phyloP scores from a whole-genome alignment of 2,113 vertebrate species.

The Corvus cornix region DNA sequence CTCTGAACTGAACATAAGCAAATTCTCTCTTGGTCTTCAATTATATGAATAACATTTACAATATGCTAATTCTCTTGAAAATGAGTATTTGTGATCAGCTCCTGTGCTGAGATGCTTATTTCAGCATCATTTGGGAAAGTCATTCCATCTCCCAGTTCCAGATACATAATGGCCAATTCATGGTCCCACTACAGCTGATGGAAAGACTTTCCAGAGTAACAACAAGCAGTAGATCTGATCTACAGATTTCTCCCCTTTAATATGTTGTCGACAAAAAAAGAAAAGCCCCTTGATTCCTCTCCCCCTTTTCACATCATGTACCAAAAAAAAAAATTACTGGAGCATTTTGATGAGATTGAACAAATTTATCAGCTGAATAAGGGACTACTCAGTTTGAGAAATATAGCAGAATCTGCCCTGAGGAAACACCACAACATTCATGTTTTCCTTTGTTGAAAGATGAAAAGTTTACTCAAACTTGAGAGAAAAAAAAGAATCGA shows the following conservation, averaged over 20 bases:
- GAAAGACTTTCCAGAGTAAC: background rate
- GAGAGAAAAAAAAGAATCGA: background rate
- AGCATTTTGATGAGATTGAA: background rate
- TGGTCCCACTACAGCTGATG: background rate
- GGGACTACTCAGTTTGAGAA: background rate
- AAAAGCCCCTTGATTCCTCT: conserved; percentile 2
- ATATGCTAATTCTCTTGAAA: background rate
- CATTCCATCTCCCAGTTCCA: background rate
- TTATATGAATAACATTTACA: background rate
- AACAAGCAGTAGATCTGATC: background rate
- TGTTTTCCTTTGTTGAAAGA: background rate
- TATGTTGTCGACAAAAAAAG: background rate
- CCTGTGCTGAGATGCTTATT: background rate
- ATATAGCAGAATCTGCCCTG: background rate
- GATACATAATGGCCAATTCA: background rate
- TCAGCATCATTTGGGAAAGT: background rate
- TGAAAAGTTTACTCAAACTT: background rate
- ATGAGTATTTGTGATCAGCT: background rate
- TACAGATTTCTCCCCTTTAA: background rate
- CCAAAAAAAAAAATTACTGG: background rate
- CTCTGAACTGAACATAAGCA: background rate
- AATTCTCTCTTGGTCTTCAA: background rate
- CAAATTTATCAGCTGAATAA: background rate
- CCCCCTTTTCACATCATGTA: conserved; percentile 12
- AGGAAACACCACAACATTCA: background rate